Evolutionary conservation across 2,113 vertebrate genomes (phyloP), one percentile per base, ranked within the genome.

Genomic region (Mesoclemmys tuberculata): DNA sequence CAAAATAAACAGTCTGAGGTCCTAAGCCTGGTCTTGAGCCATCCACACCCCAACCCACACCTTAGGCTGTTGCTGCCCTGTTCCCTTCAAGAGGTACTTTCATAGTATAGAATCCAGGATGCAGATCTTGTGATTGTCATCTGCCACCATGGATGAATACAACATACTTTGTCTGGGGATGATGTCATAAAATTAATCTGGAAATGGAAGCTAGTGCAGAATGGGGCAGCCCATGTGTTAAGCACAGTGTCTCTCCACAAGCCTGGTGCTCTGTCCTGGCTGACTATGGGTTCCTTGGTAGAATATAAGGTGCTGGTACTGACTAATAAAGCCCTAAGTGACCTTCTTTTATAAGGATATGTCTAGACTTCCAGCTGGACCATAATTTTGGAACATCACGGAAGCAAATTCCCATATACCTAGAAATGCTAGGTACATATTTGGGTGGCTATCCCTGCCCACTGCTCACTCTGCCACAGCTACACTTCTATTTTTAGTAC

Each of bases 181-280:
- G 35, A 68, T 68, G 61, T 35, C 31, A 14, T n/a, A 68, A 29
- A 74, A 41, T 41, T 41, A n/a, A 74, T 24, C 38, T 41, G 71
- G 21, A 74, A 74, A 24, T 41, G 71, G 68, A 74, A 64, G 61
- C 29, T 74, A 0, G 0, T 6, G 27, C 80, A 44, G 49, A n/a
- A 54, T 4, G 0, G n/a, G 14, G 8, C 8, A 90, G 29, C 56
- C 68, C 10, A 1, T 4, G 2, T 44, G 48, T 35, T 55, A 49
- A 51, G 31, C 41, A 10, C 22, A 19, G 12, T 2, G 6, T 77
- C 58, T 68, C 16, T 83, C 19, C 52, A 22, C 19, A 18, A 8
- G 14, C 0, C 2, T 2, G 6, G 18, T 27, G 10, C 44, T 64
- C 44, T 64, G 29, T 41, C 5, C 8, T 38, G 22, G 3, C 14